phyloP scores from a whole-genome alignment of 2,113 vertebrate species.

The Tragelaphus strepsiceros region DNA sequence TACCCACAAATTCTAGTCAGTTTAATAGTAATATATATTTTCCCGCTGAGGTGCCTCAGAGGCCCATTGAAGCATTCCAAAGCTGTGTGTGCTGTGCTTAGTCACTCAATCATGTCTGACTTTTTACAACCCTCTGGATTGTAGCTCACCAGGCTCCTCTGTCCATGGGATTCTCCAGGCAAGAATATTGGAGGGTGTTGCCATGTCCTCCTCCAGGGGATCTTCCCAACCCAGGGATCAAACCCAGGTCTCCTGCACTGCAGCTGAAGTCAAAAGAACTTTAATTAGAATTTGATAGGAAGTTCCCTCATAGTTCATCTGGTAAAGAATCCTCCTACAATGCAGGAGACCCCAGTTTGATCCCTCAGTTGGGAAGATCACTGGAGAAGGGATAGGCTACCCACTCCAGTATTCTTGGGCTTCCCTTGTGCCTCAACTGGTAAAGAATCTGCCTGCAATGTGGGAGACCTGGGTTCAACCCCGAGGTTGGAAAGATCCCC shows the following conservation, averaged over 20 bases:
- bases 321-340: not conserved
- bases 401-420: not conserved
- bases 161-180: not conserved
- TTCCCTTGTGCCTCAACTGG: not conserved
- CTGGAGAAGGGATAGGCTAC: not conserved
- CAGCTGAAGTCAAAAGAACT: not conserved
- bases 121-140: not conserved
- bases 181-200: not conserved
- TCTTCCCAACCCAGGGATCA: not conserved
- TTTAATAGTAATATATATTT: not conserved
- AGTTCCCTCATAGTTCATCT: not conserved
- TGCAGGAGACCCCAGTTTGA: fast-evolving
- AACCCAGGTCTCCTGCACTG: not conserved
- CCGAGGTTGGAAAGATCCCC: not conserved
- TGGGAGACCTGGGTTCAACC: not conserved
- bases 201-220: not conserved
- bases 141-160: not conserved
- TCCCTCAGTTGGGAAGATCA: not conserved
- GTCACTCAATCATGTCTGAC: not conserved
- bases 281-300: not conserved
- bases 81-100: not conserved
- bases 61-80: not conserved
- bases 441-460: not conserved
- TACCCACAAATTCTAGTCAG: not conserved
- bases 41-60: not conserved